Conservation (phyloP, 2,797 vertebrate genomes). For the Champsocephalus esox region DNA sequence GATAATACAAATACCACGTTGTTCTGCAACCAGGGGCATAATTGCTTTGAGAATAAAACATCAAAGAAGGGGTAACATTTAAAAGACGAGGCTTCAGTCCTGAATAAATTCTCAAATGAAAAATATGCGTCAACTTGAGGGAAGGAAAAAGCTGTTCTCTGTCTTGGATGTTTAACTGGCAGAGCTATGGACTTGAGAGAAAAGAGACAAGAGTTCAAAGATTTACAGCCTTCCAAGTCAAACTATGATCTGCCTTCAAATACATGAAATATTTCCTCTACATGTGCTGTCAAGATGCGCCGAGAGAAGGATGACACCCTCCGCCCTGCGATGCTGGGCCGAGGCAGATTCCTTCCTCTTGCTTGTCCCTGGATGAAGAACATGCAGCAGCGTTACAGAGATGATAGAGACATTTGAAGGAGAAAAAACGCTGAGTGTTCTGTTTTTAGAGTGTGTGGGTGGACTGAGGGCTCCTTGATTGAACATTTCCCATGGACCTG, state of each 20-base stretch:
- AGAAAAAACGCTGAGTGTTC: conserved; percentile 18
- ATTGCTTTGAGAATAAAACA: background rate
- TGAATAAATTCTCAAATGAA: background rate
- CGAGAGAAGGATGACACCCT: conserved; percentile 55
- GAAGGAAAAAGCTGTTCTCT: conserved; percentile 7
- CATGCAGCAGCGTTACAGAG: background rate
- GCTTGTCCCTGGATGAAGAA: conserved; percentile 28
- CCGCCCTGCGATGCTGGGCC: conserved; percentile 1
- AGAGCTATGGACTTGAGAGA: conserved; percentile 38
- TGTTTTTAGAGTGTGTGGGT: conserved; percentile 33
- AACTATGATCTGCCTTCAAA: conserved; percentile 60
- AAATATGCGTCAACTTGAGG: conserved; percentile 7
- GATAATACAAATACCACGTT: background rate
- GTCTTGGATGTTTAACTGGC: conserved; percentile 49
- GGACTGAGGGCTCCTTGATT: conserved; percentile 42
- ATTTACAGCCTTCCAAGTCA: conserved; percentile 55
- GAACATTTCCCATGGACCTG: conserved; percentile 61
- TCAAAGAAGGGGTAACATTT: background rate
- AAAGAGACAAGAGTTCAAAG: conserved; percentile 41
- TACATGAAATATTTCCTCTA: conserved; percentile 53
- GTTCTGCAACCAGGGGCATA: background rate
- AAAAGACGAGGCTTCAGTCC: background rate
- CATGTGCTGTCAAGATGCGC: conserved; percentile 77
- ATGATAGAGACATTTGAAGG: conserved; percentile 12
- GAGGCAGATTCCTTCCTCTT: conserved; percentile 24